Conservation (phyloP, 2,888 invertebrate species). For the Apocheima hispidaria region DNA sequence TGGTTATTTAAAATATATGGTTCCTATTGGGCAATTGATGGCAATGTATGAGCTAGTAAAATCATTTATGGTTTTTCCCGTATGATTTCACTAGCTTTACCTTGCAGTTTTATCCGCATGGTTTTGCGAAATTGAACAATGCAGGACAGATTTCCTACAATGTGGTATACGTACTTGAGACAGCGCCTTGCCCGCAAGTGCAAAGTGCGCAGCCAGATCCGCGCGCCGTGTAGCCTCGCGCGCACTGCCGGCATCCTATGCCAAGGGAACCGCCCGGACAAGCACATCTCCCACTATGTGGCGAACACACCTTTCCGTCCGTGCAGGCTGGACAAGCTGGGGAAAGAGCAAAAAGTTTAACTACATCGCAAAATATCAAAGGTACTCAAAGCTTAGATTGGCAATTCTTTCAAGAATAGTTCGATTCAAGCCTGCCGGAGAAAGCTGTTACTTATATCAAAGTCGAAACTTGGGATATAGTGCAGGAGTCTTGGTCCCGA, state of each 20-base stretch:
- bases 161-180: conserved; percentile 62
- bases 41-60: too few species aligned
- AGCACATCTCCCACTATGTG: conserved; percentile 95
- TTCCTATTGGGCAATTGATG: neutral
- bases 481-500: too few species aligned
- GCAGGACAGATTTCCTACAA: neutral
- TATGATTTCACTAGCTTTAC: too few species aligned
- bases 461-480: too few species aligned
- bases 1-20: neutral
- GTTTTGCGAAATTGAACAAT: too few species aligned
- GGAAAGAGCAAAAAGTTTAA: conserved; percentile 18
- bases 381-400: too few species aligned
- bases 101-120: too few species aligned
- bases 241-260: conserved; percentile 92
- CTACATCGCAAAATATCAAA: too few species aligned
- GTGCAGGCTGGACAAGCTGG: conserved; percentile 92
- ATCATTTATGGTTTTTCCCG: too few species aligned
- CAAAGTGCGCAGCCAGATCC: conserved; percentile 92
- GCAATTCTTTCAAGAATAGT: too few species aligned
- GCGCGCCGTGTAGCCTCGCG: conserved; percentile 91
- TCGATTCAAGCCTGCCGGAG: too few species aligned
- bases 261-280: conserved; percentile 96
- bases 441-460: too few species aligned
- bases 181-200: conserved; percentile 86
- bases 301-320: conserved; percentile 96